phyloP scores from a whole-genome alignment of 2,888 invertebrate genomes.

The Drosophila robusta region DNA sequence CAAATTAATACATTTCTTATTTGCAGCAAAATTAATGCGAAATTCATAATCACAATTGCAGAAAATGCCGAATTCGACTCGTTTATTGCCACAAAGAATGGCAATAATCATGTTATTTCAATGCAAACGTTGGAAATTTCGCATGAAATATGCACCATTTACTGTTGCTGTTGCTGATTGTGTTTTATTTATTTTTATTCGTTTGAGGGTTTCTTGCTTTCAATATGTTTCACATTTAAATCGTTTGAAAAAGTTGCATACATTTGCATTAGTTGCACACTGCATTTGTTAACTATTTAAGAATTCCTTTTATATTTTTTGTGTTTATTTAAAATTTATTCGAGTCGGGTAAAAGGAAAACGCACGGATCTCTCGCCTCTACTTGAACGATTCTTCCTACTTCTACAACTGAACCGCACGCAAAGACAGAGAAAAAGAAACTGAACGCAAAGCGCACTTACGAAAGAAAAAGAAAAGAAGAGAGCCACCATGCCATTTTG shows the following conservation, averaged over 20 bases:
- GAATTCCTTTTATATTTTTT: conserved; percentile 59
- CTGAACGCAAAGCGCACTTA: conserved; percentile 71
- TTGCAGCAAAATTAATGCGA: conserved; percentile 32
- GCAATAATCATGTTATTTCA: conserved; percentile 13
- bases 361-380: conserved; percentile 72
- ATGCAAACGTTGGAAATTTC: conserved; percentile 42
- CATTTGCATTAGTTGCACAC: conserved; percentile 53
- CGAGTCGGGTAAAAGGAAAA: conserved; percentile 67
- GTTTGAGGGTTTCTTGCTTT: conserved; percentile 38
- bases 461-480: conserved; percentile 41
- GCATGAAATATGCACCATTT: conserved; percentile 72
- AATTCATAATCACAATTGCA: conserved; percentile 6
- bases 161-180: conserved; percentile 61
- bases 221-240: conserved; percentile 39
- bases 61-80: conserved; percentile 20
- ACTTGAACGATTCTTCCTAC: conserved; percentile 70
- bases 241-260: conserved; percentile 40
- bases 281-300: conserved; percentile 39
- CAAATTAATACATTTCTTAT: conserved; percentile 54
- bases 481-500: conserved; percentile 51
- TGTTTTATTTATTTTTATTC: conserved; percentile 57
- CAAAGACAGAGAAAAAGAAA: conserved; percentile 81
- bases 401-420: conserved; percentile 77
- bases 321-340: conserved; percentile 58
- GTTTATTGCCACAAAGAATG: conserved; percentile 9